Evolutionary conservation across 53 echinoderm and acorn worm genomes (phyloP).

Genomic region (Hippasteria phrygiana): DNA sequence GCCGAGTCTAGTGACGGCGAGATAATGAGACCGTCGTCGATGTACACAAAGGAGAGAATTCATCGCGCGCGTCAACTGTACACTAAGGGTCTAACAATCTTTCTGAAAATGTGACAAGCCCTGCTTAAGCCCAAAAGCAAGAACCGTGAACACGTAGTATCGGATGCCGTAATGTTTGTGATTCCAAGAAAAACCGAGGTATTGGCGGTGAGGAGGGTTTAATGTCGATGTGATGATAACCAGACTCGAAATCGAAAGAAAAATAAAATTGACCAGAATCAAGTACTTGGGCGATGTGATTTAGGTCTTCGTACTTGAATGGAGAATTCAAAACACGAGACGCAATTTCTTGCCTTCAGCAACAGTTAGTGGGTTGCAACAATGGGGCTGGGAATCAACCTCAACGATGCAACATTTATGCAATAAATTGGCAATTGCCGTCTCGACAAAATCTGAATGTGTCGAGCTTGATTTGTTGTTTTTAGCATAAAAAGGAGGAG

Average conservation of each 20-base stretch:
- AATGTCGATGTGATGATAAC: constrained; percentile 50
- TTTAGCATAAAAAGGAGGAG: no score
- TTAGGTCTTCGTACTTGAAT: constrained; percentile 41
- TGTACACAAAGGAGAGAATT: constrained; percentile 35
- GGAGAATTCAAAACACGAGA: background rate
- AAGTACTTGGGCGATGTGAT: constrained; percentile 40
- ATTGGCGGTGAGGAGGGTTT: constrained; percentile 49
- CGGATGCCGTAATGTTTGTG: constrained; percentile 1
- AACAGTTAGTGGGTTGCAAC: constrained; percentile 61
- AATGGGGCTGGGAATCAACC: constrained; percentile 31
- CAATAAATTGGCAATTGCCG: constrained; percentile 55
- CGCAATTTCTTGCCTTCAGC: constrained; percentile 49
- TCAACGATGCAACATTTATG: constrained; percentile 29
- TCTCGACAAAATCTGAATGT: constrained; percentile 26
- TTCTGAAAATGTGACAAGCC: constrained; percentile 42
- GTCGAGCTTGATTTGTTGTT: constrained; percentile 57
- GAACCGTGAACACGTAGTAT: constrained; percentile 53
- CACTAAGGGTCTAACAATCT: constrained; percentile 39
- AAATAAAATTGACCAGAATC: constrained; percentile 43
- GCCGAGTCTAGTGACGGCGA: constrained; percentile 7
- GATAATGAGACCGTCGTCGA: constrained; percentile 53
- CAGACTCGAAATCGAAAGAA: constrained; percentile 11
- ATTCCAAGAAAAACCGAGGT: constrained; percentile 53
- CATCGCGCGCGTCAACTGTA: constrained; percentile 48
- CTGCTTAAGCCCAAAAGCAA: constrained; percentile 40